Evolutionary conservation across 2,113 vertebrate species (phyloP).

Genomic region (Actenoides lindsayi): DNA sequence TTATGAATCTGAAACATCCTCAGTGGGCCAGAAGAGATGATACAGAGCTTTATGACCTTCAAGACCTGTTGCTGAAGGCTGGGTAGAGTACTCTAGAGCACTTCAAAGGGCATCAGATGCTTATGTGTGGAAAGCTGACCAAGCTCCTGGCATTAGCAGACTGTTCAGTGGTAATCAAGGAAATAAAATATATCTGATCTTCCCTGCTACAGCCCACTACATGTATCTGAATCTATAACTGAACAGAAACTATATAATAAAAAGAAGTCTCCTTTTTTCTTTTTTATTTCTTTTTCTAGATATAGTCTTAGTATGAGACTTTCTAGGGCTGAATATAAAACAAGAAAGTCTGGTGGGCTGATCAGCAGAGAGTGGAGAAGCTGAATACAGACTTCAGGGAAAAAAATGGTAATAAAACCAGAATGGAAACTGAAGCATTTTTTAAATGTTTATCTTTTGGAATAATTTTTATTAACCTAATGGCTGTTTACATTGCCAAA

Average conservation of each 20-base stretch:
- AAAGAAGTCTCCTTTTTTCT: not conserved
- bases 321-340: not conserved
- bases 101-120: not conserved
- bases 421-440: not conserved
- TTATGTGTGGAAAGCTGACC: not conserved
- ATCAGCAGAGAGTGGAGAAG: not conserved
- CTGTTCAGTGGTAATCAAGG: not conserved
- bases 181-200: not conserved
- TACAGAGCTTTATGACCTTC: not conserved
- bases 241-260: not conserved
- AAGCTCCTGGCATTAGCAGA: not conserved
- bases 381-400: not conserved
- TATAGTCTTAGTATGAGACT: not conserved
- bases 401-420: not conserved
- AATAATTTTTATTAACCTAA: not conserved
- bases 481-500: not conserved
- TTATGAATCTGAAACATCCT: not conserved
- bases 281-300: not conserved
- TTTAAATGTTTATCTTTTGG: not conserved
- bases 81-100: not conserved
- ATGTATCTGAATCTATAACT: not conserved
- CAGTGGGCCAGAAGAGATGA: not conserved
- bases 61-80: not conserved
- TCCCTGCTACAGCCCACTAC: not conserved
- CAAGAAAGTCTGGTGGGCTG: not conserved